Evolutionary conservation across 2,113 vertebrate genomes (phyloP).

Genomic region (Diadophis punctatus): DNA sequence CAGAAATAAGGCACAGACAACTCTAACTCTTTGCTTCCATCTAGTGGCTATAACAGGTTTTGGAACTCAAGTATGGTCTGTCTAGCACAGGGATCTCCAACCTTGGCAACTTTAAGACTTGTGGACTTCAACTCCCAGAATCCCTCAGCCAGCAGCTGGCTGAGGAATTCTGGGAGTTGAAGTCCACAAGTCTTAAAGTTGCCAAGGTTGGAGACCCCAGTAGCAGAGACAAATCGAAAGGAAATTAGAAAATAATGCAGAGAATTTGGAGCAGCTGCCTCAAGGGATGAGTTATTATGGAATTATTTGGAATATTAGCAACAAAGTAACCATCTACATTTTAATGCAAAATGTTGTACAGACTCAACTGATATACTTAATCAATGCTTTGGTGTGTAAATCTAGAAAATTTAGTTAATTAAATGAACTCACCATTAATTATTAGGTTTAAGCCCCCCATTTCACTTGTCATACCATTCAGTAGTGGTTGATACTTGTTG

Average conservation of each 20-base stretch:
- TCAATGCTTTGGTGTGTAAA: background rate
- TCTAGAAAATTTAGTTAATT: background rate
- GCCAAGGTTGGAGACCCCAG: too few species aligned
- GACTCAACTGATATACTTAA: background rate
- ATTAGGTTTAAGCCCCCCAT: background rate
- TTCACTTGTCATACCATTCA: background rate
- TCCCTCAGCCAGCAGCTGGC: too few species aligned
- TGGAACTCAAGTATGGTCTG: background rate
- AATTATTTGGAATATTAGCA: background rate
- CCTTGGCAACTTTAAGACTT: too few species aligned
- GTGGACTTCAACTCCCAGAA: too few species aligned
- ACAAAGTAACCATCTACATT: background rate
- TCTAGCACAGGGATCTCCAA: background rate
- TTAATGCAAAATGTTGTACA: background rate
- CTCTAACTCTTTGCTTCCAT: background rate
- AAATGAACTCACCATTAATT: background rate
- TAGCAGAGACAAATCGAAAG: too few species aligned
- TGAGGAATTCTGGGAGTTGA: too few species aligned
- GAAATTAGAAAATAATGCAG: background rate
- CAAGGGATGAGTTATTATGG: background rate
- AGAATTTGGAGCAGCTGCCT: background rate
- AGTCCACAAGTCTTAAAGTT: too few species aligned
- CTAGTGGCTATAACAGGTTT: background rate
- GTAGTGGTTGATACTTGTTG: too few species aligned
- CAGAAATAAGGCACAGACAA: background rate